Evolutionary conservation across 2,888 invertebrate genomes (phyloP).

Genomic region (Campopleginae sp.): DNA sequence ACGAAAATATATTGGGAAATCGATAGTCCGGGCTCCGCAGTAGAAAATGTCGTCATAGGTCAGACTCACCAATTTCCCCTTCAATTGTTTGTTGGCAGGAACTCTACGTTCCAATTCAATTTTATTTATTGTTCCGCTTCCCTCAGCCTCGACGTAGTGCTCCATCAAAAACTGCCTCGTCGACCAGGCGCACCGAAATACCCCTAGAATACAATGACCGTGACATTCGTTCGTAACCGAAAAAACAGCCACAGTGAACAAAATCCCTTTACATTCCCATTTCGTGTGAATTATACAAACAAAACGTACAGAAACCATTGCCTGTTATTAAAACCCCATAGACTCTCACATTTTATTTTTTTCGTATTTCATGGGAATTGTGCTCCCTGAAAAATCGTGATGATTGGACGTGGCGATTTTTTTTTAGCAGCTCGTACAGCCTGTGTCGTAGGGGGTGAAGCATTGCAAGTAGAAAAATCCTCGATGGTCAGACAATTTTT

Average conservation of each 20-base stretch:
- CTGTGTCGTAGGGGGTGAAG: neutral
- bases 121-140: neutral
- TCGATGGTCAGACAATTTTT: conserved; percentile 9
- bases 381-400: no score
- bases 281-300: no score
- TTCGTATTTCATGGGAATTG: no score
- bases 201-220: neutral
- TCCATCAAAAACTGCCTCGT: neutral
- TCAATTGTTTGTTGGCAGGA: neutral
- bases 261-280: no score
- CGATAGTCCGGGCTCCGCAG: conserved; percentile 6
- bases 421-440: neutral
- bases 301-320: no score
- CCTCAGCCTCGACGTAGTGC: neutral
- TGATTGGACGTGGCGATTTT: no score
- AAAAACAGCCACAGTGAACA: neutral
- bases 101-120: neutral
- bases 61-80: conserved; percentile 25
- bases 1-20: neutral
- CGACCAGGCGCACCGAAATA: neutral
- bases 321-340: no score
- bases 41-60: conserved; percentile 14
- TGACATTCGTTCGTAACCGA: neutral
- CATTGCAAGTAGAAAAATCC: conserved; percentile 10
- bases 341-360: no score